Percentiles rank a stretch among this genome's conserved stretches.
Evolutionary conservation across 2,888 invertebrate genomes (phyloP).

Genomic region (Nomada goodeniana): DNA sequence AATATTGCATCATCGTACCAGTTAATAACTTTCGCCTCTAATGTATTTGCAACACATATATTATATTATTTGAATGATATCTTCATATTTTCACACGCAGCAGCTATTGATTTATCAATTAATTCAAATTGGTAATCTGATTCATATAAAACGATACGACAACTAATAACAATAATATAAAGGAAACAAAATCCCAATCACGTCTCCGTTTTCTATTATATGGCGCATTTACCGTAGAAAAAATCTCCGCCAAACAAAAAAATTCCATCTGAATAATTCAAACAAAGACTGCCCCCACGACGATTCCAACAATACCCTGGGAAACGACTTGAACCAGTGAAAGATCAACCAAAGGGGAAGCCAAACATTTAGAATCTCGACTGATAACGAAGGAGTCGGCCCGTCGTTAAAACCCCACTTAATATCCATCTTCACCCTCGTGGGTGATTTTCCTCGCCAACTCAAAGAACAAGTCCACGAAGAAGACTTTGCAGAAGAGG

Average conservation of each 20-base stretch:
- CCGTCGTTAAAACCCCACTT: constrained; percentile 23
- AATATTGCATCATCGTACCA: too few species aligned
- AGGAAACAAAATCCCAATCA: too few species aligned
- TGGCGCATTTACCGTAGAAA: too few species aligned
- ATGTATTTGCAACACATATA: too few species aligned
- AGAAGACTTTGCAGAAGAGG: neutral
- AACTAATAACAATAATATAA: too few species aligned
- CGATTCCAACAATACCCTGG: neutral
- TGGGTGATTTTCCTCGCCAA: neutral
- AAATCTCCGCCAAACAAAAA: neutral
- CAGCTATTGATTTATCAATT: too few species aligned
- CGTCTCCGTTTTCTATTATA: too few species aligned
- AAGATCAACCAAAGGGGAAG: neutral
- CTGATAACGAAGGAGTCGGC: constrained; percentile 12
- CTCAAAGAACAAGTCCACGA: neutral
- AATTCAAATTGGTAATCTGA: too few species aligned
- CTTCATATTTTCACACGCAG: too few species aligned
- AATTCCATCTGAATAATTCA: neutral
- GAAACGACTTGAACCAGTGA: neutral
- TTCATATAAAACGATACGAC: too few species aligned
- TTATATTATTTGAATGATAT: too few species aligned
- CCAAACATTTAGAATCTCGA: constrained; percentile 23
- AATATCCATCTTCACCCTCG: constrained; percentile 27
- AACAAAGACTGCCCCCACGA: neutral
- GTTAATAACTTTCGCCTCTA: too few species aligned